Evolutionary conservation across 2,888 invertebrate genomes (phyloP).

Genomic region (Odontothrips loti): DNA sequence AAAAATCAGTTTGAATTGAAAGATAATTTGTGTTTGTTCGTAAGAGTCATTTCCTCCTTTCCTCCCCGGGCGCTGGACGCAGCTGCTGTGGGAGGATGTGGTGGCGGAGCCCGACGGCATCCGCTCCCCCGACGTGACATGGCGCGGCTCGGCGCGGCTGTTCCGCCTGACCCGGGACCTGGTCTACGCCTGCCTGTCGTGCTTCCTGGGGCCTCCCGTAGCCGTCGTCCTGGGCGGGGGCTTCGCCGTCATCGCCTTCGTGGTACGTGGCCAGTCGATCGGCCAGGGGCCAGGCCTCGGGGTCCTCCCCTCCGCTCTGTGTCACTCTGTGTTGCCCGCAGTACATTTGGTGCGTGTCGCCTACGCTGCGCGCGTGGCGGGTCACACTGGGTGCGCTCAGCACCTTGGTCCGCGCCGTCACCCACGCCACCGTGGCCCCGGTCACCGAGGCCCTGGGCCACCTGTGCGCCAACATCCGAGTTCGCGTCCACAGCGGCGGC

Average conservation of each 20-base stretch:
- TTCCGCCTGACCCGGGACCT: constrained; percentile 61
- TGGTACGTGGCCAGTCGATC: constrained; percentile 48
- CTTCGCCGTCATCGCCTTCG: constrained; percentile 67
- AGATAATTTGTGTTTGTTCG: too few species aligned
- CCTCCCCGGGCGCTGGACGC: constrained; percentile 31
- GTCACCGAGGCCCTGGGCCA: constrained; percentile 59
- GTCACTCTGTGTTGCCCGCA: constrained; percentile 41
- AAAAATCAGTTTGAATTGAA: too few species aligned
- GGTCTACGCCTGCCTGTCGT: constrained; percentile 65
- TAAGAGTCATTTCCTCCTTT: too few species aligned
- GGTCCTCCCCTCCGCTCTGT: not conserved
- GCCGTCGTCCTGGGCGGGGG: constrained; percentile 62
- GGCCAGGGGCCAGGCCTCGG: too few species aligned
- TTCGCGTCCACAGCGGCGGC: constrained; percentile 49
- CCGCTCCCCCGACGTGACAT: constrained; percentile 65
- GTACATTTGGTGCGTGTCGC: constrained; percentile 72
- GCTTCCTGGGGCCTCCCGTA: constrained; percentile 62
- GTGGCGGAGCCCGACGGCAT: constrained; percentile 67
- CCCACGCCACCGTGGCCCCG: constrained; percentile 61
- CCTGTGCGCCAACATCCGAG: constrained; percentile 57
- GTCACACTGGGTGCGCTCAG: constrained; percentile 61
- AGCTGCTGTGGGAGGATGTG: constrained; percentile 69
- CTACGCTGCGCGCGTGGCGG: constrained; percentile 62
- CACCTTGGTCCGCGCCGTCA: constrained; percentile 54
- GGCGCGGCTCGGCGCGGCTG: constrained; percentile 62